A percentile compares a stretch with the other conserved stretches of the same genome.
Conservation (phyloP, 2,113 vertebrate genomes). For the Myrmecobius fasciatus region DNA sequence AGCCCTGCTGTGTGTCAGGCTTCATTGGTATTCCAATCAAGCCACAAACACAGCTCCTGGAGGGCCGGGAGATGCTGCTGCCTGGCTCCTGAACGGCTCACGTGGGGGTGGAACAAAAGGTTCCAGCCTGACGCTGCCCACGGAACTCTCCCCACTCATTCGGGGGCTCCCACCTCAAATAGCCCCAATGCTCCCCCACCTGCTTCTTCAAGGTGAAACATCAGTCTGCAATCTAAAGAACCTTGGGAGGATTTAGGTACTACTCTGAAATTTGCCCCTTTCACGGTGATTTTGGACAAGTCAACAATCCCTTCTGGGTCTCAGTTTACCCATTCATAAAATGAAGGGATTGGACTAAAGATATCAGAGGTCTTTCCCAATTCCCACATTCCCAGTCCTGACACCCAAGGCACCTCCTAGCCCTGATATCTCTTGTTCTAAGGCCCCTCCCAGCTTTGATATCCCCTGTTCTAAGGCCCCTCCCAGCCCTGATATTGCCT, state of each 20-base stretch:
- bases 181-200: background rate
- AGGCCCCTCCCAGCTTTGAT: background rate
- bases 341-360: background rate
- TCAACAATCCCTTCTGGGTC: background rate
- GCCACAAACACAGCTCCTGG: background rate
- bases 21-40: background rate
- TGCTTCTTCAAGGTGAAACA: background rate
- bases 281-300: background rate
- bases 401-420: too few species aligned
- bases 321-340: background rate
- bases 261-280: background rate
- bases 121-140: background rate
- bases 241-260: background rate
- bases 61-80: background rate
- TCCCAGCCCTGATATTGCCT: background rate
- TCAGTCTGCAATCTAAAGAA: background rate
- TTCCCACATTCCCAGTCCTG: background rate
- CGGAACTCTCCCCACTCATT: background rate
- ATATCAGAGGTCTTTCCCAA: background rate
- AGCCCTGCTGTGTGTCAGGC: background rate
- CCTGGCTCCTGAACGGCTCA: background rate
- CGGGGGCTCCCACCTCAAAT: background rate
- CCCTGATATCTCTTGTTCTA: background rate
- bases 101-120: background rate
- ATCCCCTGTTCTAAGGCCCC: background rate